Percentiles rank a stretch among this genome's conserved stretches.
These are phyloP conservation scores for Simalia tracyae DNA, from an alignment of 2,797 vertebrate genomes.

Conservation along the genomic window DNA sequence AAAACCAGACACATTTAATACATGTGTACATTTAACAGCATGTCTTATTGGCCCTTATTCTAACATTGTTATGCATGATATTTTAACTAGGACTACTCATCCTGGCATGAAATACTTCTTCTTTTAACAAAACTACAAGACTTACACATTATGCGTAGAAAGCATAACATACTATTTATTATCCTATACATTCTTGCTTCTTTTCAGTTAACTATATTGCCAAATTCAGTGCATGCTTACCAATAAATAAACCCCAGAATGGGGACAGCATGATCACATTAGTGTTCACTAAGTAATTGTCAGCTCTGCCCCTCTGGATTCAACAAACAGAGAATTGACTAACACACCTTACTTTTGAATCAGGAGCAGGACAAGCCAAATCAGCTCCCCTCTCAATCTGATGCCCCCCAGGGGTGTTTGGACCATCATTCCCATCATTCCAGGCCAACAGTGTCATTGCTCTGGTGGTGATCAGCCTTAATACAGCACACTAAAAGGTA, in stretches of 20 bases:
- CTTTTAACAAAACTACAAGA: neutral
- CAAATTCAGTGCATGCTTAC: neutral
- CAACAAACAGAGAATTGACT: neutral
- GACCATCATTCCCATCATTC: neutral
- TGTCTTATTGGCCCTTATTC: neutral
- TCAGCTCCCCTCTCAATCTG: neutral
- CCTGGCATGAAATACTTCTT: neutral
- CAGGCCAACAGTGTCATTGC: neutral
- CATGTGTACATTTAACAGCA: neutral
- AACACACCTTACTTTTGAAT: neutral
- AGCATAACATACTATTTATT: neutral
- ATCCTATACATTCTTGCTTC: neutral
- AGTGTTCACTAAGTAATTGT: neutral
- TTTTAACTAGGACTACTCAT: neutral
- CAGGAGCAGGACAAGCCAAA: neutral
- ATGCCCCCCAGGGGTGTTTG: neutral
- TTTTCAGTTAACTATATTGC: neutral
- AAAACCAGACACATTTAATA: neutral
- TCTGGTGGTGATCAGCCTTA: neutral
- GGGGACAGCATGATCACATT: neutral
- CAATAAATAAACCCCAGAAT: neutral
- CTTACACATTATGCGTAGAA: neutral
- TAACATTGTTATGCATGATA: neutral
- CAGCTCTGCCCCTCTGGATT: neutral
- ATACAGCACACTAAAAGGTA: neutral